Conservation (phyloP, 2,797 vertebrate genomes). For the Gobio occitaniae region DNA sequence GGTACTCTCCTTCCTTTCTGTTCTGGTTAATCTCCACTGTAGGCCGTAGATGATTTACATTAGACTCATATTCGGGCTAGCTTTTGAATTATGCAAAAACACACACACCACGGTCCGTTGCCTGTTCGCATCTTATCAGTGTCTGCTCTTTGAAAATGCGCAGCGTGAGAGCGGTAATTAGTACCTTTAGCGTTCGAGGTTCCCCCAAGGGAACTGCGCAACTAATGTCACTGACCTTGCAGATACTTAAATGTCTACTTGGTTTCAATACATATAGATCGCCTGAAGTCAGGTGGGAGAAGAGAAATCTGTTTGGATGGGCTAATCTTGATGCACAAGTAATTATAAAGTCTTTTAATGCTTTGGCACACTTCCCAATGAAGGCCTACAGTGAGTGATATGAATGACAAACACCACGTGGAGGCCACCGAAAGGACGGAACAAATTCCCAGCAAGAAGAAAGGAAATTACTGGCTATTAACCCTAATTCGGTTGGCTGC, state of each 20-base stretch:
- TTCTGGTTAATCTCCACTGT: conserved; percentile 33
- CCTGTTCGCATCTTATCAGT: background rate
- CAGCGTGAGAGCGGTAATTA: conserved; percentile 50
- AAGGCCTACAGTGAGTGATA: conserved; percentile 37
- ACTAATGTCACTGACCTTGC: conserved; percentile 61
- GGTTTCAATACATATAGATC: conserved; percentile 53
- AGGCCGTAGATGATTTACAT: conserved; percentile 40
- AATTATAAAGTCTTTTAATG: conserved; percentile 59
- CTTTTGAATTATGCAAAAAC: conserved; percentile 43
- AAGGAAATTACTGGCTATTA: conserved; percentile 27
- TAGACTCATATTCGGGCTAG: conserved; percentile 21
- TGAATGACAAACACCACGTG: conserved; percentile 41
- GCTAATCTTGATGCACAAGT: conserved; percentile 52
- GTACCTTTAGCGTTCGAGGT: conserved; percentile 37
- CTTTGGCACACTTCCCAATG: conserved; percentile 48
- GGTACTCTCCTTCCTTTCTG: conserved; percentile 23
- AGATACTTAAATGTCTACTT: conserved; percentile 56
- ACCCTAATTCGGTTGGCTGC: background rate
- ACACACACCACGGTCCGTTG: conserved; percentile 22
- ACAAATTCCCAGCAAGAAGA: conserved; percentile 13
- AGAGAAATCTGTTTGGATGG: conserved; percentile 41
- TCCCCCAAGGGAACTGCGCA: conserved; percentile 33
- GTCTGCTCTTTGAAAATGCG: conserved; percentile 40
- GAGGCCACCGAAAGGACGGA: conserved; percentile 48
- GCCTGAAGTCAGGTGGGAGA: conserved; percentile 34